Base-by-base conservation (phyloP, 2,888 invertebrate species). In the Nyleta sp. region DNA sequence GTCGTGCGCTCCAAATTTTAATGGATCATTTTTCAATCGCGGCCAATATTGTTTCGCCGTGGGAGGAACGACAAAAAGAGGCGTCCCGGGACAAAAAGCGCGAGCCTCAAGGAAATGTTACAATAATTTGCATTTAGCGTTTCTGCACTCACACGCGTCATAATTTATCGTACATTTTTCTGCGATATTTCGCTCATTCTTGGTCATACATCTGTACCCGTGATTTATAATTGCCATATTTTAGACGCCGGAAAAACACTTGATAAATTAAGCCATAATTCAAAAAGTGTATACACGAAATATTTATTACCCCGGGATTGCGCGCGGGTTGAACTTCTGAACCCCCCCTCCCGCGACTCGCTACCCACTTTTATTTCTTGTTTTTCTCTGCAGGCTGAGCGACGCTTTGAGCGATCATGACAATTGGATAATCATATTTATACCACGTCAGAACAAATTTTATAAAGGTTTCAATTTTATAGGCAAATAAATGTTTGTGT, bases 171-270 rank as follows among this genome's bases (percentile, higher is more conserved):
- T 28, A 17, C 46, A 65, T 55, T 60, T 71, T 77, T 77, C 60
- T 46, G 67, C 55, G 60, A 67, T 71, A 60, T 71, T 77, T 77
- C 60, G 68, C 71, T 77, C 60, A 77, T 77, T 77, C 77, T 77
- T 71, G 71, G 65, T 50, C 60, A 71, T 71, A 71, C 71, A 71
- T 71, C 60, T 60, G 77, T 65, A 53, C 22, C 8, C 38, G 55
- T 71, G 77, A 77, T 77, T 77, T 77, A 77, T 77, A 71, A 77
- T 65, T 71, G 77, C 71, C 77, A 67, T 71, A 77, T 67, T 77
- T 77, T 42, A 67, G 71, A 77, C 60, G 77, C 55, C 42, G 48
- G 53, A 60, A 71, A 77, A 77, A 77, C 77, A 77, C 60, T 77
- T 77, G 77, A 77, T 71, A 71, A 77, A 71, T 78, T 78, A 78